Percentiles rank a stretch among this genome's conserved stretches.
These are phyloP conservation scores for Poeciliopsis prolifica DNA, from an alignment of 2,113 vertebrate genomes.

Conservation along the genomic window DNA sequence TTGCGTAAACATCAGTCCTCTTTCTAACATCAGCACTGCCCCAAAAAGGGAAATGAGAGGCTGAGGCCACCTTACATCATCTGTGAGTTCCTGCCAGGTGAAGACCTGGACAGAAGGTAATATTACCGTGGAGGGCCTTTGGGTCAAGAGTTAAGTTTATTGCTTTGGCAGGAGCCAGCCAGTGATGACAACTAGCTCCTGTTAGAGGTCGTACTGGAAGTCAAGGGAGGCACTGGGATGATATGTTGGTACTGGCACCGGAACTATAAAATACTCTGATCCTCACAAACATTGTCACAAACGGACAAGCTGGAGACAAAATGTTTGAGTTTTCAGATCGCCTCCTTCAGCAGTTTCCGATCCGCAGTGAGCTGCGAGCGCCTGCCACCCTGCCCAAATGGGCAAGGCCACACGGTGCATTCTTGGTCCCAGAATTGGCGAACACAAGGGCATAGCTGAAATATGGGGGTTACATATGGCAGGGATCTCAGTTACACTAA, in stretches of 20 bases:
- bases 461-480: slow-evolving; percentile 73
- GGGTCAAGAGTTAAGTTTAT: slow-evolving; percentile 78
- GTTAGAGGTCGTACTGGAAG: slow-evolving; percentile 71
- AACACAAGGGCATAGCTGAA: slow-evolving; percentile 75
- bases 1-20: slow-evolving; percentile 32
- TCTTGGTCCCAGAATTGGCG: slow-evolving; percentile 72
- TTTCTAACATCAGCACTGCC: slow-evolving; percentile 44
- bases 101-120: slow-evolving; percentile 56
- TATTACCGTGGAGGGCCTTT: slow-evolving; percentile 72
- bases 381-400: slow-evolving; percentile 63
- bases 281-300: background rate
- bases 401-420: slow-evolving; percentile 68
- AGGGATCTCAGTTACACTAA: slow-evolving; percentile 79
- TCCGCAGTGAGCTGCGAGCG: slow-evolving; percentile 53
- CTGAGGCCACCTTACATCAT: slow-evolving; percentile 63
- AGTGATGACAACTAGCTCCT: slow-evolving; percentile 74
- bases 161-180: slow-evolving; percentile 66
- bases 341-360: slow-evolving; percentile 65
- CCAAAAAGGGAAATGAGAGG: slow-evolving; percentile 61
- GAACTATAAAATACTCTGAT: slow-evolving; percentile 2
- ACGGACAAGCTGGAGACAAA: slow-evolving; percentile 1
- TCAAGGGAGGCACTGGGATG: slow-evolving; percentile 27
- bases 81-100: slow-evolving; percentile 48
- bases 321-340: slow-evolving; percentile 46
- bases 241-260: slow-evolving; percentile 29